Evolutionary conservation across 2,797 vertebrate species (phyloP), one percentile per base, ranked within the genome.

Genomic region (Caiman crocodilus): DNA sequence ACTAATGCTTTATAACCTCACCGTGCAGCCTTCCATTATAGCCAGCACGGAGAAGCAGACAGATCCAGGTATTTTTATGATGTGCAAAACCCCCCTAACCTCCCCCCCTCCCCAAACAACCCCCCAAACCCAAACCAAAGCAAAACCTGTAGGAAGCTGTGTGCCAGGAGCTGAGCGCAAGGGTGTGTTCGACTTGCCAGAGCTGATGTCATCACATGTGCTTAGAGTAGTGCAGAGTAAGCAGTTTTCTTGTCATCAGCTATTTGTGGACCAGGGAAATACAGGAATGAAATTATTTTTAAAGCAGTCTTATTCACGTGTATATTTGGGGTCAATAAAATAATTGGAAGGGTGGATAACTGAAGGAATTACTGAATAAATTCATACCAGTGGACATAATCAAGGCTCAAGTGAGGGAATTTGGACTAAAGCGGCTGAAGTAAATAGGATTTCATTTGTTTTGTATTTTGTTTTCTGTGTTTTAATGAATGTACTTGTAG

Each of bases 251-350:
- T 79, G 91, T 25, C 23, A 9, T 1, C 5, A 21, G 63, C 2
- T 56, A 57, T 91, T 91, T 57, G 5, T 74, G 50, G 32, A 88
- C 35, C 14, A 84, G 73, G 28, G 90, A 69, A 76, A 61, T 73
- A 86, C 73, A 56, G 1, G 11, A 88, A 6, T 50, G 55, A 26
- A 1, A 1, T 86, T 58, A 26, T 64, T 82, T 18, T 26, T 42
- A 35, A 21, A 86, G 6, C 0, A 0, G 0, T 25, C 30, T 74
- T 75, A 85, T 76, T 26, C 17, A 55, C 60, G 61, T 14, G 3
- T 2, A 4, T 1, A 17, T 8, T 63, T 73, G 21, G 7, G 15
- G 25, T 35, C 14, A 67, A 67, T 84, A 75, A 79, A 82, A n/a
- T 73, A 67, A 79, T 76, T 25, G 2, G 26, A 81, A 59, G 83